phyloP scores from a whole-genome alignment of 2,888 invertebrate species.

The Rhagium mordax region DNA sequence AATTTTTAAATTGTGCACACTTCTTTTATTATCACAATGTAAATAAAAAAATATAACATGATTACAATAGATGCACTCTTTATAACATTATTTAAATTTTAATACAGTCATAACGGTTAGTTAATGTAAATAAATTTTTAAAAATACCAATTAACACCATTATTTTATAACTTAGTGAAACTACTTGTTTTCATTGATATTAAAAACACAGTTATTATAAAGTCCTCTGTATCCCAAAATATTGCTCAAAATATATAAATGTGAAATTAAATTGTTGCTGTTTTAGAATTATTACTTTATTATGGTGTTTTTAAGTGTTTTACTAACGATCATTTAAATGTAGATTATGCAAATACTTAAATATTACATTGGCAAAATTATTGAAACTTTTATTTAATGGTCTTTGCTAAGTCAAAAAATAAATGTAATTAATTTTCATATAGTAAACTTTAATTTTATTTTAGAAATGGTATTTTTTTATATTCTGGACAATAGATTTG shows the following conservation, averaged over 20 bases:
- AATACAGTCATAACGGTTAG: constrained; percentile 19
- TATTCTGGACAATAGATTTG: no score
- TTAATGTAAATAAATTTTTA: constrained; percentile 35
- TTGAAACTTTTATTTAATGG: neutral
- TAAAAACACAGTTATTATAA: constrained; percentile 35
- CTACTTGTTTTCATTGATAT: neutral
- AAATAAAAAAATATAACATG: constrained; percentile 29
- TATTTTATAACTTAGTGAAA: neutral
- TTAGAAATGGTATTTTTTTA: no score
- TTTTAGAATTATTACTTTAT: constrained; percentile 25
- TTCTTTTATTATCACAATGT: constrained; percentile 38
- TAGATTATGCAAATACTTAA: constrained; percentile 12
- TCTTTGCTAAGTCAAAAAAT: no score
- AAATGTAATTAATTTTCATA: no score
- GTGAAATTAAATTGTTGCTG: constrained; percentile 28
- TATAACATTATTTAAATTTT: constrained; percentile 18
- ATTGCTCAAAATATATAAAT: constrained; percentile 37
- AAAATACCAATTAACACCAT: neutral
- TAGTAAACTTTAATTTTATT: neutral
- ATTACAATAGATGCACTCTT: constrained; percentile 37
- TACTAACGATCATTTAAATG: constrained; percentile 22
- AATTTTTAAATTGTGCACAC: constrained; percentile 34
- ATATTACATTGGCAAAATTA: constrained; percentile 23
- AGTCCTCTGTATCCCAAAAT: constrained; percentile 22
- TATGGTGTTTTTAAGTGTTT: constrained; percentile 28